Conservation (phyloP, 2,113 vertebrate genomes). For the Galeopterus variegatus region DNA sequence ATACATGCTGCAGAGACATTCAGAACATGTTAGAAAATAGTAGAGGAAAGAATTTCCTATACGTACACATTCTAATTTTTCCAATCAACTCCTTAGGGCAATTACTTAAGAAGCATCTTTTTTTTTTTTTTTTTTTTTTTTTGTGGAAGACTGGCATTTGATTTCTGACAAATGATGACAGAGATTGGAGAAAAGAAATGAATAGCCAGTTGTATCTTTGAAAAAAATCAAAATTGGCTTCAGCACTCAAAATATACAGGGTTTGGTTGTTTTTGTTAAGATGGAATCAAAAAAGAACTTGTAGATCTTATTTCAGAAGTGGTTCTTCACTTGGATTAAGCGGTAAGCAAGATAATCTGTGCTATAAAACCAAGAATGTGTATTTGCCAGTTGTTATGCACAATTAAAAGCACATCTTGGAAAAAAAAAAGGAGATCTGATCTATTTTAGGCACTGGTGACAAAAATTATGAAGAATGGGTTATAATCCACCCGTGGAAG, state of each 20-base stretch:
- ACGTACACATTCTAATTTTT: neutral
- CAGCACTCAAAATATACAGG: neutral
- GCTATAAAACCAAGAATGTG: neutral
- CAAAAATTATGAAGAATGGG: neutral
- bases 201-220: neutral
- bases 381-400: neutral
- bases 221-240: slow-evolving; percentile 39
- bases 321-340: slow-evolving; percentile 44
- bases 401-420: neutral
- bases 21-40: neutral
- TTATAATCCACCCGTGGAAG: neutral
- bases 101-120: slow-evolving; percentile 23
- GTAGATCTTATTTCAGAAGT: slow-evolving; percentile 34
- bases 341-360: neutral
- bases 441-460: neutral
- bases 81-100: neutral
- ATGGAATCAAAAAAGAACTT: neutral
- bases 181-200: neutral
- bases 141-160: neutral
- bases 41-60: neutral
- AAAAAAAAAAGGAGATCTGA: neutral
- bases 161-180: slow-evolving; percentile 22
- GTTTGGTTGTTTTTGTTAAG: neutral
- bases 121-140: slow-evolving; percentile 6
- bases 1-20: neutral